phyloP scores from a whole-genome alignment of 2,888 invertebrate species.

The Notodonta dromedarius region DNA sequence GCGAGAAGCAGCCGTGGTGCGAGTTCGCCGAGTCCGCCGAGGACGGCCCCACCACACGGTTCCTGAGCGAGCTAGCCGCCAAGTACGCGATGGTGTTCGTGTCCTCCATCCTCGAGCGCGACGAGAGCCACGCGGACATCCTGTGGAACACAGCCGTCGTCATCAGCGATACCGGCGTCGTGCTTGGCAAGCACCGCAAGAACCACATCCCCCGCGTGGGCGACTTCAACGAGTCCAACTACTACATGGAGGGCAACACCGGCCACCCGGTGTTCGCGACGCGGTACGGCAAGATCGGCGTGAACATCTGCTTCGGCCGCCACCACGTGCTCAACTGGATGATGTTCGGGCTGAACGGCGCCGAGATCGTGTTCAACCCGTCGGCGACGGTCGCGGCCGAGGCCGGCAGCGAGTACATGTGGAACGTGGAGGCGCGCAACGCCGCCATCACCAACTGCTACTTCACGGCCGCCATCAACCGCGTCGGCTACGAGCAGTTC shows the following conservation, averaged over 20 bases:
- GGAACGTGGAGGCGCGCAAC: constrained; percentile 98
- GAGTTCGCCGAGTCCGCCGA: constrained; percentile 98
- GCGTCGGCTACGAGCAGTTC: constrained; percentile 96
- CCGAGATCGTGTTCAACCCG: constrained; percentile 99
- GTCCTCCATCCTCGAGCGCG: constrained; percentile 97
- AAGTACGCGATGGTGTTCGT: constrained; percentile 97
- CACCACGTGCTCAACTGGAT: constrained; percentile 99
- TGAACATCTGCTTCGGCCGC: constrained; percentile 99
- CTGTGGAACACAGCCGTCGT: constrained; percentile 99
- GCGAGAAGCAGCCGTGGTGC: constrained; percentile 98
- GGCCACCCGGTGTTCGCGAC: constrained; percentile 98
- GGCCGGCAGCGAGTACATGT: constrained; percentile 93
- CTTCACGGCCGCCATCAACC: constrained; percentile 96
- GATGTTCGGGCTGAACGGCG: constrained; percentile 98
- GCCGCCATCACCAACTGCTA: constrained; percentile 99
- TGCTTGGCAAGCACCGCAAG: constrained; percentile 98
- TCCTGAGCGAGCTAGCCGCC: constrained; percentile 91
- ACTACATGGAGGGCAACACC: constrained; percentile 97
- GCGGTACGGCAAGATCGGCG: constrained; percentile 93
- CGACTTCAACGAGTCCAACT: constrained; percentile 99
- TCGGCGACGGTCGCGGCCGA: constrained; percentile 94
- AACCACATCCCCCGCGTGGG: constrained; percentile 99
- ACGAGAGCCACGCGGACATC: constrained; percentile 92
- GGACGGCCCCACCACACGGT: constrained; percentile 93
- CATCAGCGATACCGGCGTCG: constrained; percentile 93